Conservation (phyloP, 2,113 vertebrate genomes). For the Scortum barcoo region DNA sequence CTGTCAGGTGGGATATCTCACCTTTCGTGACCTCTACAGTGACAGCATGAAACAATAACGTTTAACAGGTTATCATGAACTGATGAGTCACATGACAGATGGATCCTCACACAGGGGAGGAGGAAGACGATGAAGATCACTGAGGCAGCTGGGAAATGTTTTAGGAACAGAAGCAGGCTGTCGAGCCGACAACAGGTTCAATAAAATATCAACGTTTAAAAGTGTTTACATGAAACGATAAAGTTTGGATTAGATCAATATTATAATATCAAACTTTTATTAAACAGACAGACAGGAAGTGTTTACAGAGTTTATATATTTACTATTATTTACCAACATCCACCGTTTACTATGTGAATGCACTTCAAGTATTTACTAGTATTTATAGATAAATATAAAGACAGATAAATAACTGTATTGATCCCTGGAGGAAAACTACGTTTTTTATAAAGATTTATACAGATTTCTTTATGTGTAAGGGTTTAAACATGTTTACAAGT, state of each 20-base stretch:
- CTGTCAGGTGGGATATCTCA: slow-evolving; percentile 69
- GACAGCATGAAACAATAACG: slow-evolving; percentile 82
- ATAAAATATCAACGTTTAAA: background rate
- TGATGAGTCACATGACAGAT: slow-evolving; percentile 54
- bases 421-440: too few relatives aligned
- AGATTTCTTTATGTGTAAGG: background rate
- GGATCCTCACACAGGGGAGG: slow-evolving; percentile 12
- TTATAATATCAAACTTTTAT: background rate
- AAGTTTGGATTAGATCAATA: background rate
- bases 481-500: background rate
- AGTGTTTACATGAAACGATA: background rate
- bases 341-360: background rate
- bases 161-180: slow-evolving; percentile 24
- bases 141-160: slow-evolving; percentile 37
- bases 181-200: background rate
- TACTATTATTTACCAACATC: background rate
- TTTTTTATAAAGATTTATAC: too few relatives aligned
- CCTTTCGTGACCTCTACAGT: slow-evolving; percentile 82
- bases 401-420: too few relatives aligned
- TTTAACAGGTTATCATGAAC: slow-evolving; percentile 72
- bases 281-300: too few relatives aligned
- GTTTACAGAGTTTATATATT: too few relatives aligned
- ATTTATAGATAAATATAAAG: too few relatives aligned
- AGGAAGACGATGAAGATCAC: slow-evolving; percentile 10
- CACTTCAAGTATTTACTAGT: background rate